Conservation (phyloP, 1,140 invertebrate species). For the Drosophila saltans region DNA sequence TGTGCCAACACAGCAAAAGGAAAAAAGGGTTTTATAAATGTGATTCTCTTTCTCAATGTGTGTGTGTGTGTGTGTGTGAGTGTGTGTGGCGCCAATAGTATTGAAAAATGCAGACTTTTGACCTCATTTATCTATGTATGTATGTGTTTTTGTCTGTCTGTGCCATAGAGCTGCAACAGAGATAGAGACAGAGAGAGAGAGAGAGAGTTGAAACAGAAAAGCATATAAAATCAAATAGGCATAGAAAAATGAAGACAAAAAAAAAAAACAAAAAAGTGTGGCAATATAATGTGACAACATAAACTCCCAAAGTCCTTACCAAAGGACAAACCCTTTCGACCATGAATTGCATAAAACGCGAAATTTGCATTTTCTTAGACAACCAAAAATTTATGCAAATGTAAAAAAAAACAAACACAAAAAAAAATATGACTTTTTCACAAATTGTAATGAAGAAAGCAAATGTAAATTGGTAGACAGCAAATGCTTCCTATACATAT, state of each 20-base stretch:
- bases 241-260: not conserved
- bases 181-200: not conserved
- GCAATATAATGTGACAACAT: not conserved
- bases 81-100: not conserved
- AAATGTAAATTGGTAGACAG: too few species aligned
- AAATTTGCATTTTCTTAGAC: constrained; percentile 3
- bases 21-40: constrained; percentile 1
- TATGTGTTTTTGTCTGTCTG: not conserved
- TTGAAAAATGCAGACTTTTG: constrained; percentile 6
- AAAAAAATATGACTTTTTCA: not conserved
- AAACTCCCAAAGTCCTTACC: too few species aligned
- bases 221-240: not conserved
- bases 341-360: not conserved
- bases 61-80: not conserved
- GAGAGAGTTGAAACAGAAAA: not conserved
- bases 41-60: not conserved
- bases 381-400: constrained; percentile 1
- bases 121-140: not conserved
- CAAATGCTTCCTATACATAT: too few species aligned
- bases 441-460: too few species aligned
- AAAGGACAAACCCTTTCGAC: not conserved
- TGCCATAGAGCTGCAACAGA: too few species aligned
- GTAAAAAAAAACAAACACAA: not conserved
- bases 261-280: not conserved
- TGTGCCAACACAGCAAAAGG: not conserved